Conservation (phyloP, 2,797 vertebrate species). For the Brotula barbata region DNA sequence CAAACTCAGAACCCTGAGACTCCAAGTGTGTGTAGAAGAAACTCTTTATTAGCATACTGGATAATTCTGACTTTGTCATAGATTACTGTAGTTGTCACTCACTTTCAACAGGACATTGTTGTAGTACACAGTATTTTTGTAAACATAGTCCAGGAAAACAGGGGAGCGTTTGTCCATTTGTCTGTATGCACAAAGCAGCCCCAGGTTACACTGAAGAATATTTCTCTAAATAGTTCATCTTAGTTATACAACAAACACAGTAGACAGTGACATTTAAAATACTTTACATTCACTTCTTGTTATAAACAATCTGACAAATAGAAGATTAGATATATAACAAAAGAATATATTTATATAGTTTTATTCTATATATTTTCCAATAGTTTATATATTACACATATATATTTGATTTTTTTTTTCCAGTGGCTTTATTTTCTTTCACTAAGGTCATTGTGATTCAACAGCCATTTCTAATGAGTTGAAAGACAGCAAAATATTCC, state of each 20-base stretch:
- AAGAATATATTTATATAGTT: conserved; percentile 82
- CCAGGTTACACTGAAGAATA: conserved; percentile 72
- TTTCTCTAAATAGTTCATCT: conserved; percentile 73
- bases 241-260: conserved; percentile 85
- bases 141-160: conserved; percentile 78
- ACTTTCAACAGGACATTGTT: conserved; percentile 83
- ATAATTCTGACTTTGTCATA: conserved; percentile 82
- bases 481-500: conserved; percentile 32
- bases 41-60: conserved; percentile 86
- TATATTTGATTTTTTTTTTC: conserved; percentile 59
- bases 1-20: conserved; percentile 24
- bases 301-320: conserved; percentile 87
- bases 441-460: conserved; percentile 54
- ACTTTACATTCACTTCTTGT: conserved; percentile 85
- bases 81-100: conserved; percentile 76
- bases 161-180: conserved; percentile 62
- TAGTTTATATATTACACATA: conserved; percentile 70
- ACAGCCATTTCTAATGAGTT: conserved; percentile 42
- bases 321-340: conserved; percentile 83
- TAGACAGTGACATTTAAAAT: conserved; percentile 80
- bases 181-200: conserved; percentile 62
- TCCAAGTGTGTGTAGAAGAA: conserved; percentile 77
- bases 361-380: conserved; percentile 38
- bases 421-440: conserved; percentile 74
- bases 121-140: conserved; percentile 79